Percentiles rank a stretch among this genome's conserved stretches.
phyloP scores from a whole-genome alignment of 2,113 vertebrate species.

The Ptilonorhynchus violaceus region DNA sequence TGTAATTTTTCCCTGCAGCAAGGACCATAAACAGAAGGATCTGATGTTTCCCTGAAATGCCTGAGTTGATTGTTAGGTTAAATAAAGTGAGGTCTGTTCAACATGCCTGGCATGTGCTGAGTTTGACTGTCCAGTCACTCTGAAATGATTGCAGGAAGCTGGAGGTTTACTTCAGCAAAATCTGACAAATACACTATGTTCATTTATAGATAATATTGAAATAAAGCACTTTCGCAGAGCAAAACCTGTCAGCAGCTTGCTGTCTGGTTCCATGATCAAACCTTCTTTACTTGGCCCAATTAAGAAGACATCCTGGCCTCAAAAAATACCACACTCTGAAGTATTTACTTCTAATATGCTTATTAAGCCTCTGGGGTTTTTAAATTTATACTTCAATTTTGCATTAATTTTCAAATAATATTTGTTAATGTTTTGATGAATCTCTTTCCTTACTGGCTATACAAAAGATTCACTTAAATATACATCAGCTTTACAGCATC shows the following conservation, averaged over 20 bases:
- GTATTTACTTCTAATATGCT: not conserved
- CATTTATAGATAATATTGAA: not conserved
- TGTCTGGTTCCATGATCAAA: not conserved
- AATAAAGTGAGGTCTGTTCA: not conserved
- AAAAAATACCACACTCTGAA: not conserved
- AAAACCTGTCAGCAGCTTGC: not conserved
- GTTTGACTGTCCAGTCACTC: not conserved
- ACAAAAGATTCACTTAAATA: not conserved
- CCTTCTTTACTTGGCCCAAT: not conserved
- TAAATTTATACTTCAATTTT: not conserved
- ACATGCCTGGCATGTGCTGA: accelerated
- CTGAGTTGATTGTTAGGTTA: not conserved
- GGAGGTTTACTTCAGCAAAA: not conserved
- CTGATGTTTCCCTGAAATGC: not conserved
- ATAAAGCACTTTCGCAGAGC: not conserved
- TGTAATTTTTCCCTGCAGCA: not conserved
- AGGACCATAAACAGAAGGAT: not conserved
- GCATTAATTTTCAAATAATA: not conserved
- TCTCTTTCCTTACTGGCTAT: not conserved
- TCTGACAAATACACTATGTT: not conserved
- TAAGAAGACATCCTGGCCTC: not conserved
- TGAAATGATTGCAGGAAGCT: not conserved
- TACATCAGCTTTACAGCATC: not conserved
- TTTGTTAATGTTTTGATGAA: not conserved
- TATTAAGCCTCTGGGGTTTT: not conserved